Evolutionary conservation across 2,113 vertebrate genomes (phyloP).

Genomic region (Brachypteracias leptosomus): DNA sequence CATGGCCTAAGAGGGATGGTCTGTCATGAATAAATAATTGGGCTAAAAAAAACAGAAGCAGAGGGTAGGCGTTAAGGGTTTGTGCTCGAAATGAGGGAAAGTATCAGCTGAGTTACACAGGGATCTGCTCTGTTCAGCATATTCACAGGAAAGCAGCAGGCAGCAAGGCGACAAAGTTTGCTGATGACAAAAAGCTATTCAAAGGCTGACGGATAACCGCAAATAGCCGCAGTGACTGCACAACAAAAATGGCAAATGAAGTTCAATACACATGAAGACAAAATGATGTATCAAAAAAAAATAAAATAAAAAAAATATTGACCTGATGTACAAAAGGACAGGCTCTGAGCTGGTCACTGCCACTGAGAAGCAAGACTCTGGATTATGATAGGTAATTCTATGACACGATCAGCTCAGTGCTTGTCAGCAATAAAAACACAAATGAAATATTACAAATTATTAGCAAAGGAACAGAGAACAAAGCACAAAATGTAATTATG

Average conservation of each 20-base stretch:
- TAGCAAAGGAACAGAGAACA: neutral
- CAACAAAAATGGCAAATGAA: neutral
- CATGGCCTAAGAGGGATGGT: neutral
- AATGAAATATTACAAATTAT: neutral
- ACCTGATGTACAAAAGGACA: neutral
- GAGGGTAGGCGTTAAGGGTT: neutral
- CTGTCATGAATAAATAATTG: neutral
- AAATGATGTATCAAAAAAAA: rapidly evolving
- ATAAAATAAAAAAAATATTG: neutral
- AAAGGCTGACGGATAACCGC: neutral
- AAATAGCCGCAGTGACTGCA: neutral
- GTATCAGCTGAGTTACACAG: neutral
- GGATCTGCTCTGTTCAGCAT: neutral
- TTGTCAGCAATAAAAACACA: neutral
- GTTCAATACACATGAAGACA: neutral
- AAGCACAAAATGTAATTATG: neutral
- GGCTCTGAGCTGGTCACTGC: neutral
- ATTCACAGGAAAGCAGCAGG: neutral
- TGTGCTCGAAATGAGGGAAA: neutral
- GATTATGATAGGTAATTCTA: neutral
- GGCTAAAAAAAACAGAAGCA: neutral
- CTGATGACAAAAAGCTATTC: neutral
- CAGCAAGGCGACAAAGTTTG: neutral
- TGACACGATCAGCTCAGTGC: neutral
- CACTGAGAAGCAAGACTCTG: neutral